Percentiles rank a stretch among this genome's conserved stretches.
Conservation (phyloP, 2,797 vertebrate species). For the Hephaestus fuliginosus region DNA sequence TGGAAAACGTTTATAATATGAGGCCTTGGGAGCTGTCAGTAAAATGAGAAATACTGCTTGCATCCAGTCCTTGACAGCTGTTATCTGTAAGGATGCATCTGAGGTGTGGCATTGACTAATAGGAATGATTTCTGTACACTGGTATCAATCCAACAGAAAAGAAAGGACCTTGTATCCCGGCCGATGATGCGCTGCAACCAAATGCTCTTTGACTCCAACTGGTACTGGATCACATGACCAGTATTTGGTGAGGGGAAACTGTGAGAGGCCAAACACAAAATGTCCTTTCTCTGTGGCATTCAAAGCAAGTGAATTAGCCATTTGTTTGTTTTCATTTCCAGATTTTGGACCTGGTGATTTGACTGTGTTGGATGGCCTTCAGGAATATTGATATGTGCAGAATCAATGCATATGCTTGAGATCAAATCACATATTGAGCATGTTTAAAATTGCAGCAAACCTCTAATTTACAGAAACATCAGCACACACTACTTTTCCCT, state of each 20-base stretch:
- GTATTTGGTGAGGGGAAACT: slow-evolving; percentile 30
- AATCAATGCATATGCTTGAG: neutral
- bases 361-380: neutral
- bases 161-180: slow-evolving; percentile 65
- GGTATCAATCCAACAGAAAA: slow-evolving; percentile 47
- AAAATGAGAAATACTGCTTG: slow-evolving; percentile 36
- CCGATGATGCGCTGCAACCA: slow-evolving; percentile 33
- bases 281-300: slow-evolving; percentile 33
- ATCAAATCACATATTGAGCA: neutral
- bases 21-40: slow-evolving; percentile 42
- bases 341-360: neutral
- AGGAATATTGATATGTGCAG: neutral
- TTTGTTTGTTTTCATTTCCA: slow-evolving; percentile 30
- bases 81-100: slow-evolving; percentile 34
- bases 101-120: slow-evolving; percentile 31
- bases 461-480: neutral
- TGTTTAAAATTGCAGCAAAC: neutral
- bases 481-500: neutral
- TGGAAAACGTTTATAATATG: slow-evolving; percentile 14
- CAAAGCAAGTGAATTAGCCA: slow-evolving; percentile 25
- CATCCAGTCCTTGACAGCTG: slow-evolving; percentile 49
- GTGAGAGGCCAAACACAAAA: slow-evolving; percentile 37
- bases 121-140: slow-evolving; percentile 42
- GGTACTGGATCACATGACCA: slow-evolving; percentile 69
- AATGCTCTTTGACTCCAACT: slow-evolving; percentile 72